A percentile compares a stretch with the other conserved stretches of the same genome.
These are phyloP conservation scores for Meteorus cinctellus DNA, from an alignment of 2,888 invertebrate species.

Conservation along the genomic window DNA sequence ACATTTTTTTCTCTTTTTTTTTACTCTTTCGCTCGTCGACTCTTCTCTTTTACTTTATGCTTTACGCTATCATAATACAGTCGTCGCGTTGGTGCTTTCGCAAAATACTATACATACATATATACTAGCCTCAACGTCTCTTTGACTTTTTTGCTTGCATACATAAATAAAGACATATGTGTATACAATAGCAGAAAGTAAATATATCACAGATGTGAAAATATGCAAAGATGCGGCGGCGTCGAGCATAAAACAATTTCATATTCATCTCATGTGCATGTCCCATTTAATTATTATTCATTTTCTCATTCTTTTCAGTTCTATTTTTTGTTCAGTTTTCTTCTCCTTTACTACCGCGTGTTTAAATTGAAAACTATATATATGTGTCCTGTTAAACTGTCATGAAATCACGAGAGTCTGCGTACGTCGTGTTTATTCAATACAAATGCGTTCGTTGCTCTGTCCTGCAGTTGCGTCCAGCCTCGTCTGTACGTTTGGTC, in stretches of 20 bases:
- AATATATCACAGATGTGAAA: conserved; percentile 16
- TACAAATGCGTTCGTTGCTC: conserved; percentile 43
- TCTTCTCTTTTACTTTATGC: conserved; percentile 30
- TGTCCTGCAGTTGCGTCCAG: conserved; percentile 48
- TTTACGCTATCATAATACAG: conserved; percentile 52
- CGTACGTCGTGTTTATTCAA: conserved; percentile 42
- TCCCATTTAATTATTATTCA: conserved; percentile 7
- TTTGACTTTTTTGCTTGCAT: conserved; percentile 19
- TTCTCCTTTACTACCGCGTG: neutral
- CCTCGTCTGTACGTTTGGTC: conserved; percentile 48
- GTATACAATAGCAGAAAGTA: conserved; percentile 10
- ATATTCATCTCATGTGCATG: conserved; percentile 25
- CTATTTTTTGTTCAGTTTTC: neutral
- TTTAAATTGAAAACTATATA: neutral
- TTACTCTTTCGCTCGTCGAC: neutral
- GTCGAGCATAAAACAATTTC: neutral
- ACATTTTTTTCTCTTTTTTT: conserved; percentile 31
- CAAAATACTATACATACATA: conserved; percentile 41
- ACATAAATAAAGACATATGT: neutral
- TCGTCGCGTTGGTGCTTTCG: conserved; percentile 53
- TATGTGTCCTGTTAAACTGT: conserved; percentile 22
- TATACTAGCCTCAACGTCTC: neutral
- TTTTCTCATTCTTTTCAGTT: neutral
- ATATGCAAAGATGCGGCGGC: conserved; percentile 10
- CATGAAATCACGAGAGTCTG: neutral